phyloP scores from a whole-genome alignment of 2,888 invertebrate genomes.

The Ochropleura plecta region DNA sequence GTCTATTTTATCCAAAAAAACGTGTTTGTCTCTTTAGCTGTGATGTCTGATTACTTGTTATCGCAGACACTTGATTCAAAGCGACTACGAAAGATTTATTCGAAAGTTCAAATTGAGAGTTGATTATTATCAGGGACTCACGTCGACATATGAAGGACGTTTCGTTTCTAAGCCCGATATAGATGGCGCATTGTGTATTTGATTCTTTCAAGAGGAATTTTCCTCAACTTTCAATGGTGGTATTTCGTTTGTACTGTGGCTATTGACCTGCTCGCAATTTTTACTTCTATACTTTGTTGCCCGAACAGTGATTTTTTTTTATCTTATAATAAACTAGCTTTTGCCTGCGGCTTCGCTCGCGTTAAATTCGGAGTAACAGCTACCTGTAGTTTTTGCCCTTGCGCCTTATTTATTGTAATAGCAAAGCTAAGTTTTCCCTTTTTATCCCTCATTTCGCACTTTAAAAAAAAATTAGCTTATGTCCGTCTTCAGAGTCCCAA shows the following conservation, averaged over 20 bases:
- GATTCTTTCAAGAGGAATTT: slow-evolving; percentile 26
- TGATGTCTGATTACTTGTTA: too few relatives aligned
- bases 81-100: slow-evolving; percentile 68
- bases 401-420: too few relatives aligned
- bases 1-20: too few relatives aligned
- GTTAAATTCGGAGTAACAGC: too few relatives aligned
- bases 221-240: slow-evolving; percentile 24
- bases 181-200: slow-evolving; percentile 28
- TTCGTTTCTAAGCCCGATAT: slow-evolving; percentile 32
- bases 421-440: too few relatives aligned
- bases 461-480: too few relatives aligned
- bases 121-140: slow-evolving; percentile 61
- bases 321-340: neutral
- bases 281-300: neutral
- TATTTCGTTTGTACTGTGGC: slow-evolving; percentile 31
- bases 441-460: too few relatives aligned
- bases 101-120: slow-evolving; percentile 54
- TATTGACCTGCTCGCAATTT: slow-evolving; percentile 32
- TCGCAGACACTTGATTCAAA: slow-evolving; percentile 15
- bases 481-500: too few relatives aligned
- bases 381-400: too few relatives aligned
- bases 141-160: slow-evolving; percentile 45
- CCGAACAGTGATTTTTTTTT: neutral
- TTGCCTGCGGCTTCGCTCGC: too few relatives aligned
- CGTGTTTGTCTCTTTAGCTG: too few relatives aligned